phyloP scores from a whole-genome alignment of 2,797 vertebrate genomes.

The Pteronotus mesoamericanus region DNA sequence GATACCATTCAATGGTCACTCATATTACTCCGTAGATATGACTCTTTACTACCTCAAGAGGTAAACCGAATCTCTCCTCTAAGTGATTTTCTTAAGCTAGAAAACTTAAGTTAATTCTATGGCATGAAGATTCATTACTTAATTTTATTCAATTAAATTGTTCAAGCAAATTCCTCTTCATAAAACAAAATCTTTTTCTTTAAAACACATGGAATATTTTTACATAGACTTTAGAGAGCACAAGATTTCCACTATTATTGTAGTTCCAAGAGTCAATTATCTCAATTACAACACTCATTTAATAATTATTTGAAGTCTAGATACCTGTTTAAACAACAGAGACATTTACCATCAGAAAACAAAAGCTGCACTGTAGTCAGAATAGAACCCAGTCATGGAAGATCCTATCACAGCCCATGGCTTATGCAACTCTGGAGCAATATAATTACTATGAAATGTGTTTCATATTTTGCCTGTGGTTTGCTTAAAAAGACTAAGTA shows the following conservation, averaged over 20 bases:
- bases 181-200: not conserved
- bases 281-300: not conserved
- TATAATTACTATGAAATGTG: not conserved
- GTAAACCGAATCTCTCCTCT: not conserved
- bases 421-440: not conserved
- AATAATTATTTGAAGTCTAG: constrained; percentile 8
- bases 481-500: not conserved
- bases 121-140: not conserved
- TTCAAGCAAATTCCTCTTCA: constrained; percentile 15
- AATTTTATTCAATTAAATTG: constrained; percentile 24
- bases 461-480: not conserved
- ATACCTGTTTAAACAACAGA: constrained; percentile 14
- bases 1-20: not conserved
- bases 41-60: not conserved
- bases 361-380: not conserved
- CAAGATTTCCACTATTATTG: not conserved
- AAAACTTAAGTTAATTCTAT: not conserved
- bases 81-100: constrained; percentile 13
- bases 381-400: not conserved
- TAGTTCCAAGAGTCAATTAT: not conserved
- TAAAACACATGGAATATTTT: not conserved
- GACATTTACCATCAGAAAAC: not conserved
- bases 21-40: not conserved
- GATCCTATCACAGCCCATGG: not conserved
- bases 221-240: not conserved